Evolutionary conservation across 2,797 vertebrate species (phyloP).

Genomic region (Linurgus olivaceus): DNA sequence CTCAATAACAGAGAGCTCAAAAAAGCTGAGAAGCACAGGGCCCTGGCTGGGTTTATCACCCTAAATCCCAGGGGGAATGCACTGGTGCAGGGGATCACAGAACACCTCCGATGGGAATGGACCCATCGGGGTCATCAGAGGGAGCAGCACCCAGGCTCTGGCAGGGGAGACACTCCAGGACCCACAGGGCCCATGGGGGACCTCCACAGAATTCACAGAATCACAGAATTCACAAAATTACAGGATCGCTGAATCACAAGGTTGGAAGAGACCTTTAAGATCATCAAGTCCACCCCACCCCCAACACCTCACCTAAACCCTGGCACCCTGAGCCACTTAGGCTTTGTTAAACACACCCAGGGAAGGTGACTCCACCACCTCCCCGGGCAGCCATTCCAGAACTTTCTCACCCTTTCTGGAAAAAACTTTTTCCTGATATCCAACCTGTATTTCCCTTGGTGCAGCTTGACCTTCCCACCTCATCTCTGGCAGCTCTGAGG

Average conservation of each 20-base stretch:
- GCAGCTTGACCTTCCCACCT: not conserved
- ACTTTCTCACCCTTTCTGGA: not conserved
- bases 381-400: not conserved
- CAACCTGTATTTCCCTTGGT: not conserved
- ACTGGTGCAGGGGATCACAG: not conserved
- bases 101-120: not conserved
- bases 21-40: not conserved
- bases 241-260: not conserved
- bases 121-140: rapidly evolving
- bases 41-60: not conserved
- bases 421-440: not conserved
- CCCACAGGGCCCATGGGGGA: not conserved
- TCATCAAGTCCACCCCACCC: not conserved
- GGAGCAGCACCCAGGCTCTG: not conserved
- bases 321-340: not conserved
- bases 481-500: not conserved
- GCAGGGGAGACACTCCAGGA: not conserved
- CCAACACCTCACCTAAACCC: not conserved
- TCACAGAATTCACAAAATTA: too few relatives aligned
- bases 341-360: not conserved
- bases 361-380: not conserved
- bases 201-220: not conserved
- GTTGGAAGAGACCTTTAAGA: not conserved
- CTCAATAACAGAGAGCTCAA: rapidly evolving
- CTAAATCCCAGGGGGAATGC: rapidly evolving